Percentiles rank a stretch among this genome's conserved stretches.
phyloP scores from a whole-genome alignment of 2,113 vertebrate genomes.

The Sturnus vulgaris region DNA sequence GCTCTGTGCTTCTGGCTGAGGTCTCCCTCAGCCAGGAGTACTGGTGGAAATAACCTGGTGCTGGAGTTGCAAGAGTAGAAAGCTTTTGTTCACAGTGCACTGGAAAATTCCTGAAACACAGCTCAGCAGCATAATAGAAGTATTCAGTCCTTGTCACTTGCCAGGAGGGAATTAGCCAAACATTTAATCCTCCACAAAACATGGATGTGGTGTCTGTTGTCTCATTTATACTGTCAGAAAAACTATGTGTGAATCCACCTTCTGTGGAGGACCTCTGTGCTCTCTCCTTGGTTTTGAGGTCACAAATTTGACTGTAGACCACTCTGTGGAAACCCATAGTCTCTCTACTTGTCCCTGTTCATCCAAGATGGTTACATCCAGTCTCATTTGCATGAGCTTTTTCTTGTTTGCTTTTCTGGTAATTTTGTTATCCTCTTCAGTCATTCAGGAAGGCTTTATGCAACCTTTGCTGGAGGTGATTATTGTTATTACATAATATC shows the following conservation, averaged over 20 bases:
- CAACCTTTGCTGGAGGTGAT: background rate
- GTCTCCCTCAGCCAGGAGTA: background rate
- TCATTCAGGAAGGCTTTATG: background rate
- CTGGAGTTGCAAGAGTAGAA: background rate
- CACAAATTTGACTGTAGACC: background rate
- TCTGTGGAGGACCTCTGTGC: background rate
- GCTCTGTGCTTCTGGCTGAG: background rate
- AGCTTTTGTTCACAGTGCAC: background rate
- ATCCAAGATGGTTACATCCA: background rate
- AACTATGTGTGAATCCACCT: background rate
- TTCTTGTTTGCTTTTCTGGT: background rate
- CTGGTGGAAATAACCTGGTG: background rate
- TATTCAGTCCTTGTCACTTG: background rate
- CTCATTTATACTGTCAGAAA: background rate
- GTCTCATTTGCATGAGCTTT: background rate
- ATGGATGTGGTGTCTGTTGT: background rate
- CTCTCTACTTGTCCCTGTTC: background rate
- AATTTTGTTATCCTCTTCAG: background rate
- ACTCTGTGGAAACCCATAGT: background rate
- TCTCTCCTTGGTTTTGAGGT: background rate
- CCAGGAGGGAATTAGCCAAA: background rate
- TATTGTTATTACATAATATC: background rate
- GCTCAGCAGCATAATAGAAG: background rate
- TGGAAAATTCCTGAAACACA: background rate
- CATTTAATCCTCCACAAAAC: background rate